These are phyloP conservation scores for Folsomia candida DNA, from an alignment of 2,888 invertebrate species.

Conservation along the genomic window DNA sequence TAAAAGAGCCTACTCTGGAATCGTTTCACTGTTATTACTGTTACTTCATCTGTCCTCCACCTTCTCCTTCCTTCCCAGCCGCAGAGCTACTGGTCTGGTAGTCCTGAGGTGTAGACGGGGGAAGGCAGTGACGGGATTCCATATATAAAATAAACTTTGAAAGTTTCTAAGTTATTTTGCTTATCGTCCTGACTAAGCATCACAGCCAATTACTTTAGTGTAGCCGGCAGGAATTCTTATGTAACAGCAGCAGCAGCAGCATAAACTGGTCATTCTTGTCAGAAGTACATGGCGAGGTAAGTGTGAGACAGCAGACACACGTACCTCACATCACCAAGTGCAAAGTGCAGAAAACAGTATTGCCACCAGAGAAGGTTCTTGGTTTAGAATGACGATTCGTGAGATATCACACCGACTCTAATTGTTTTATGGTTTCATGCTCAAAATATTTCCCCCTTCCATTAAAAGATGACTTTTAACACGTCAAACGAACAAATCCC, in stretches of 20 bases:
- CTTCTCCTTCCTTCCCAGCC: background rate
- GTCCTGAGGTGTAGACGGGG: no score
- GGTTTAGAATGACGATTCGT: background rate
- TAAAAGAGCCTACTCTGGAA: no score
- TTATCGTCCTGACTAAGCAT: background rate
- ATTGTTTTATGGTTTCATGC: conserved; percentile 10
- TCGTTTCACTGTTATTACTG: no score
- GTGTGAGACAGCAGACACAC: no score
- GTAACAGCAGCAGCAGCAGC: no score
- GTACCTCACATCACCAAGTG: no score
- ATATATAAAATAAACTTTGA: background rate
- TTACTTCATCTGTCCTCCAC: background rate
- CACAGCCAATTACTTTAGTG: conserved; percentile 7
- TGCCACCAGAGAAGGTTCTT: background rate
- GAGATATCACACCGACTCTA: conserved; percentile 9
- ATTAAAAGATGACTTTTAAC: no score
- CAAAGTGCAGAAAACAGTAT: background rate
- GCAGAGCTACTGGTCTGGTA: background rate
- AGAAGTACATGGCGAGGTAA: background rate
- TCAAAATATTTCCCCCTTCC: background rate
- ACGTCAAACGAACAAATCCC: no score
- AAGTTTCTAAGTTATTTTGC: background rate
- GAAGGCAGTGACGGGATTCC: background rate
- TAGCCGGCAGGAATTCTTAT: no score
- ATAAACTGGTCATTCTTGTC: no score